Evolutionary conservation across 53 echinoderm and acorn worm species (phyloP), one percentile per base, ranked within the genome.

Genomic region (Paelopatides confundens): DNA sequence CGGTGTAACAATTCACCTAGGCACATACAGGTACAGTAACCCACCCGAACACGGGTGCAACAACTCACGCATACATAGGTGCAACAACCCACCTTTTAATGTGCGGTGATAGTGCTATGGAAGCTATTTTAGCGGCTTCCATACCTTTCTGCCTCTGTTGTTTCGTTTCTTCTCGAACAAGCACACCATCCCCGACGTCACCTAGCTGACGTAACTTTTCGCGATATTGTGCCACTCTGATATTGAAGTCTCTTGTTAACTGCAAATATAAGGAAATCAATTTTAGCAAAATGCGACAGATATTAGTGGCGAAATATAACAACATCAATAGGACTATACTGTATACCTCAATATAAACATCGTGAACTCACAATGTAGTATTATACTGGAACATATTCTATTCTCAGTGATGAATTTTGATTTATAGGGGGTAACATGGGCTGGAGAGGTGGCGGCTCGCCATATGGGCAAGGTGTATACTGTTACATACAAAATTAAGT

Each of bases 231-330:
- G 97, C 97, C 40, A 97, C 97, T 66, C 92, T 91, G 31, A 93
- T 86, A 81, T 97, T 97, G 74, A 97, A 95, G 34, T 97, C 97
- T 38, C 95, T 90, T n/a, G 95, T 93, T 54, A 97, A 92, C 95
- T 95, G 92, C 39, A 85, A 76, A 76, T 14, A 30, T 48, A 50
- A 52, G n/a, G 35, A 78, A 18, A 48, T 13, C 24, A 63, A 17
- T 23, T 17, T 51, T 17, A 23, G 63, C 17, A 63, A 63, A 8
- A 62, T 63, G n/a, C 1, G 17, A 84, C 4, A 76, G 7, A 29
- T 5, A 35, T 3, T 7, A 10, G 5, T 3, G 12, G 4, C 23
- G 5, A 76, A 4, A 3, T 10, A 35, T 21, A 5, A 3, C 52
- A n/a, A n/a, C n/a, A n/a, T n/a, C n/a, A n/a, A n/a, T n/a, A n/a